Percentiles rank a stretch among this genome's conserved stretches.
phyloP scores from a whole-genome alignment of 2,888 invertebrate genomes.

The Macrosiphum euphorbiae region DNA sequence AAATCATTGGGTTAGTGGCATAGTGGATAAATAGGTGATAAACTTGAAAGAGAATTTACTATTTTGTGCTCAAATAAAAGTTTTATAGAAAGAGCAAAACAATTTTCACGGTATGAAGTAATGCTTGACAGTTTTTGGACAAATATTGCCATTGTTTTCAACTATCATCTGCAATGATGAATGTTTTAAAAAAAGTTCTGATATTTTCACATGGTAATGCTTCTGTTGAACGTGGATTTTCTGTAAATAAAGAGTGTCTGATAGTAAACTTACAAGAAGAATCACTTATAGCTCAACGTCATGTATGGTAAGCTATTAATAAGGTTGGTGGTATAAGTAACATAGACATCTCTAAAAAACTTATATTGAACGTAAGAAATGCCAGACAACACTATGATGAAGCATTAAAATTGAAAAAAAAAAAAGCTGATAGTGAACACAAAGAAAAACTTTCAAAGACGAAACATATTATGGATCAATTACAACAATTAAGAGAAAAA shows the following conservation, averaged over 20 bases:
- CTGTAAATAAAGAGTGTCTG: neutral
- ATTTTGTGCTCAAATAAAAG: neutral
- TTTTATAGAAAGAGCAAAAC: slow-evolving; percentile 4
- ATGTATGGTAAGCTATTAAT: neutral
- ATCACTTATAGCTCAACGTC: slow-evolving; percentile 12
- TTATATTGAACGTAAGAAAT: neutral
- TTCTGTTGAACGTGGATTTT: neutral
- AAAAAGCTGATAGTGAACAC: neutral
- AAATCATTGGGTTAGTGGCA: neutral
- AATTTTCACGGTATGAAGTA: neutral
- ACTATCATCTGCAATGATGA: neutral
- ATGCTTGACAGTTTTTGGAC: neutral
- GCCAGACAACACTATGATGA: neutral
- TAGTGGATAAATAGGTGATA: neutral
- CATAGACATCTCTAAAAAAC: neutral
- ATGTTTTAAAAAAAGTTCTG: neutral
- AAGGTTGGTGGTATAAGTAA: slow-evolving; percentile 12
- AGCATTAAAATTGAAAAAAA: neutral
- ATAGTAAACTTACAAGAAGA: neutral
- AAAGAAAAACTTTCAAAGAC: neutral
- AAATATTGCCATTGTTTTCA: neutral
- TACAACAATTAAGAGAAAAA: neutral
- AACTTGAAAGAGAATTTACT: neutral
- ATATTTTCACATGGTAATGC: slow-evolving; percentile 4
- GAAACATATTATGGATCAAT: neutral